These are phyloP conservation scores for Diglossa cyanea DNA, from an alignment of 2,797 vertebrate species.

Conservation along the genomic window DNA sequence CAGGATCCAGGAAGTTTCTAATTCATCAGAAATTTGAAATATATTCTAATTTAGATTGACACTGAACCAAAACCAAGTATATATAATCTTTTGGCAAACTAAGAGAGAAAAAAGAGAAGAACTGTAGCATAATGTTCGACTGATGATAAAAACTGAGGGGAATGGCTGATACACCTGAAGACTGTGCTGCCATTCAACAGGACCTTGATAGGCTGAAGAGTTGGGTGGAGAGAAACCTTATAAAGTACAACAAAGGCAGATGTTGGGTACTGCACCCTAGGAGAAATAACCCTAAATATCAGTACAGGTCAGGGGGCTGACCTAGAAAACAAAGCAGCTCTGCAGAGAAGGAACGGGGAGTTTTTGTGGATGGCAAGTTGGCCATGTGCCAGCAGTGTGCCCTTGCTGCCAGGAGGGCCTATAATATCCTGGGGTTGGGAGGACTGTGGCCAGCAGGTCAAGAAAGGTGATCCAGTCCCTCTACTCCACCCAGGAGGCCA, in stretches of 20 bases:
- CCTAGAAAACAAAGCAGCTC: background rate
- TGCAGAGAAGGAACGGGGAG: fast-evolving
- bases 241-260: background rate
- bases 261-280: fast-evolving
- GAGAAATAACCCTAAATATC: background rate
- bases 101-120: background rate
- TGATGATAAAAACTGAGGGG: background rate
- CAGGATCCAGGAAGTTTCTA: background rate
- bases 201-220: background rate
- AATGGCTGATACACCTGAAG: background rate
- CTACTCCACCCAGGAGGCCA: fast-evolving
- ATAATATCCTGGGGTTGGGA: background rate
- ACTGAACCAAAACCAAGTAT: background rate
- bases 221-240: background rate
- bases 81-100: background rate
- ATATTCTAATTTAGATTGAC: background rate
- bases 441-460: background rate
- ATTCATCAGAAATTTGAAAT: background rate
- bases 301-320: background rate
- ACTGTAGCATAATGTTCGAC: background rate
- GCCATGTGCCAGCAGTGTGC: background rate
- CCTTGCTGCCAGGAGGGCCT: background rate
- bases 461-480: background rate
- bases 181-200: background rate
- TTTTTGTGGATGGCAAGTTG: too few relatives aligned